Evolutionary conservation across 2,888 invertebrate species (phyloP).

Genomic region (Sepioteuthis lessoniana): DNA sequence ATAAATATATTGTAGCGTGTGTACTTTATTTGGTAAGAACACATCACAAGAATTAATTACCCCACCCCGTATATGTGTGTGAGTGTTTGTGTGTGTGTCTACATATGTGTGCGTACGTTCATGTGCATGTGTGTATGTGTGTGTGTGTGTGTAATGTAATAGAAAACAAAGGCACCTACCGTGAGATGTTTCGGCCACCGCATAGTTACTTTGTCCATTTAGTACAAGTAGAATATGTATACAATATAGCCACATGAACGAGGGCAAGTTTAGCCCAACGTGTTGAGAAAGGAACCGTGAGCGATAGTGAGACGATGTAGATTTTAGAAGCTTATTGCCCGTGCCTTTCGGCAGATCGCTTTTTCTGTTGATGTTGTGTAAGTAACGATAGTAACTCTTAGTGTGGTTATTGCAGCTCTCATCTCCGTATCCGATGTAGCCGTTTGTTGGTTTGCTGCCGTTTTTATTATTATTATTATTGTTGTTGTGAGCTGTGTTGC

Average conservation of each 20-base stretch:
- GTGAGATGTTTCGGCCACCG: not conserved
- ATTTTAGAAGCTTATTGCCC: slow-evolving; percentile 3
- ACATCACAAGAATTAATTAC: too few relatives aligned
- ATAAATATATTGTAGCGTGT: too few relatives aligned
- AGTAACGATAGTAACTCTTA: not conserved
- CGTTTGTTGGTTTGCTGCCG: not conserved
- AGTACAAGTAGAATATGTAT: slow-evolving; percentile 18
- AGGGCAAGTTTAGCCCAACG: slow-evolving; percentile 10
- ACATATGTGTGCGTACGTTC: too few relatives aligned
- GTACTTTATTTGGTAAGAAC: too few relatives aligned
- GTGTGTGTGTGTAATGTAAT: too few relatives aligned
- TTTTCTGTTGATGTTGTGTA: not conserved
- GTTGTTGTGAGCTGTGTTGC: not conserved
- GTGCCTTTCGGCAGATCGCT: slow-evolving; percentile 6
- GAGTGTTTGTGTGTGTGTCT: too few relatives aligned
- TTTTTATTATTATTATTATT: not conserved
- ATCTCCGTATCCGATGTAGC: not conserved
- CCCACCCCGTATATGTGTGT: too few relatives aligned
- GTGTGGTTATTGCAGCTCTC: not conserved
- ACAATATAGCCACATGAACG: slow-evolving; percentile 20
- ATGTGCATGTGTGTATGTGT: too few relatives aligned
- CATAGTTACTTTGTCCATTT: not conserved
- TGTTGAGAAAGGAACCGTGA: not conserved
- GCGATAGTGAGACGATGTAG: not conserved
- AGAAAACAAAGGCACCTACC: not conserved